Percentiles rank a stretch among this genome's conserved stretches.
These are phyloP conservation scores for Chaetops frenatus DNA, from an alignment of 2,113 vertebrate genomes.

Conservation along the genomic window DNA sequence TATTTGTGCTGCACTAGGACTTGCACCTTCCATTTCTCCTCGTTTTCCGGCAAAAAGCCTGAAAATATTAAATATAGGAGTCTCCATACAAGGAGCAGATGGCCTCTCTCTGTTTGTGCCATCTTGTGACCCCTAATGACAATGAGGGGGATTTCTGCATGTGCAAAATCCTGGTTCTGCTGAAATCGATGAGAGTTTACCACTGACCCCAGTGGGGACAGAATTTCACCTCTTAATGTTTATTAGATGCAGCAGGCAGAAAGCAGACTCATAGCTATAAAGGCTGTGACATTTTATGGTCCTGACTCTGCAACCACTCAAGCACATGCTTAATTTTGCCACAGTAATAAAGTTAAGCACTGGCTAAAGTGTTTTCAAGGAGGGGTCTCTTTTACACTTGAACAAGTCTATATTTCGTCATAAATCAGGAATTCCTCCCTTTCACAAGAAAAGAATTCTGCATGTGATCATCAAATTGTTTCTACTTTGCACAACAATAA, in stretches of 20 bases:
- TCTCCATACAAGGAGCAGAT: neutral
- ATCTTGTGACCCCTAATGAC: neutral
- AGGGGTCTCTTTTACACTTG: conserved; percentile 33
- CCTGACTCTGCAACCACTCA: conserved; percentile 56
- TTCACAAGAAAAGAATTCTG: neutral
- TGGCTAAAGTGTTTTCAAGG: conserved; percentile 45
- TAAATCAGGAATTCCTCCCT: conserved; percentile 25
- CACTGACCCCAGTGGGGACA: neutral
- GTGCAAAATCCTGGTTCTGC: neutral
- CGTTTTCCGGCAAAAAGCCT: neutral
- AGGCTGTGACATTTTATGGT: conserved; percentile 50
- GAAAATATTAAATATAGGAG: neutral
- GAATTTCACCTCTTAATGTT: conserved; percentile 43
- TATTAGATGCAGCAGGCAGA: conserved; percentile 60
- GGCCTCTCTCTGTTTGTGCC: neutral
- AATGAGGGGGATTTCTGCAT: neutral
- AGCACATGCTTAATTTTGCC: conserved; percentile 59
- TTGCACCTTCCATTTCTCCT: neutral
- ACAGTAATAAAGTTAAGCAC: conserved; percentile 52
- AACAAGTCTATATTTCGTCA: conserved; percentile 20
- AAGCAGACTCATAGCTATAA: conserved; percentile 52
- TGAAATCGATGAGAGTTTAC: neutral
- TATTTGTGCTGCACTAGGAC: neutral
- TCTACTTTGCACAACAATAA: neutral
- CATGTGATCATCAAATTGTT: neutral